A percentile compares a stretch with the other conserved stretches of the same genome.
Conservation (phyloP, 2,113 vertebrate genomes). For the Irena cyanogastra region DNA sequence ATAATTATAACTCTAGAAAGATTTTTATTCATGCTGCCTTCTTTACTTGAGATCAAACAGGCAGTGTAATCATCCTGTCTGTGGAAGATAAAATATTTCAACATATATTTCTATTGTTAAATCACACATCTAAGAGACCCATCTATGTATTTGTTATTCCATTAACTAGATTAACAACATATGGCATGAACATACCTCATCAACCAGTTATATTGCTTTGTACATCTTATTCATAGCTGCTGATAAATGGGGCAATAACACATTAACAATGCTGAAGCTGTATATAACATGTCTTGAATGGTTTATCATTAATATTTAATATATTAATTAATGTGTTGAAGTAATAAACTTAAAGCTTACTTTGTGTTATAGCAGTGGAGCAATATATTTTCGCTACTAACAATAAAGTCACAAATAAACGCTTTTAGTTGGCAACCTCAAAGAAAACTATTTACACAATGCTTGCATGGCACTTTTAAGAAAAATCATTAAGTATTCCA, state of each 20-base stretch:
- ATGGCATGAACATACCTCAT: constrained; percentile 3
- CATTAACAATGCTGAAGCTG: background rate
- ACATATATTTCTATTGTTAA: background rate
- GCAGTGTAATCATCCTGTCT: background rate
- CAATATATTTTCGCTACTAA: constrained; percentile 30
- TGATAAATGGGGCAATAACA: constrained; percentile 43
- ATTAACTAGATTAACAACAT: constrained; percentile 56
- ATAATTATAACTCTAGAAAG: background rate
- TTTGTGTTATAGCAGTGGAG: background rate
- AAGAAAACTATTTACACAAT: constrained; percentile 12
- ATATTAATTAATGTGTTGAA: constrained; percentile 64
- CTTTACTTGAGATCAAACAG: background rate
- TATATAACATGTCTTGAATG: constrained; percentile 31
- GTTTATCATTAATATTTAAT: constrained; percentile 73
- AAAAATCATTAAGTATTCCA: background rate
- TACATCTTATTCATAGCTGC: background rate
- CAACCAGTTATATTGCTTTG: constrained; percentile 15
- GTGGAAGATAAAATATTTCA: background rate
- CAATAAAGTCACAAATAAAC: constrained; percentile 48
- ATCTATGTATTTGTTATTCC: constrained; percentile 46
- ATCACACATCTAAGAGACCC: background rate
- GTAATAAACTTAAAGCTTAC: constrained; percentile 43
- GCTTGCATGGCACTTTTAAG: background rate
- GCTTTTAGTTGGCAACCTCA: background rate
- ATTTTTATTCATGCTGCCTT: background rate